These are phyloP conservation scores for Neopipo cinnamomea DNA, from an alignment of 2,113 vertebrate genomes.

Conservation along the genomic window DNA sequence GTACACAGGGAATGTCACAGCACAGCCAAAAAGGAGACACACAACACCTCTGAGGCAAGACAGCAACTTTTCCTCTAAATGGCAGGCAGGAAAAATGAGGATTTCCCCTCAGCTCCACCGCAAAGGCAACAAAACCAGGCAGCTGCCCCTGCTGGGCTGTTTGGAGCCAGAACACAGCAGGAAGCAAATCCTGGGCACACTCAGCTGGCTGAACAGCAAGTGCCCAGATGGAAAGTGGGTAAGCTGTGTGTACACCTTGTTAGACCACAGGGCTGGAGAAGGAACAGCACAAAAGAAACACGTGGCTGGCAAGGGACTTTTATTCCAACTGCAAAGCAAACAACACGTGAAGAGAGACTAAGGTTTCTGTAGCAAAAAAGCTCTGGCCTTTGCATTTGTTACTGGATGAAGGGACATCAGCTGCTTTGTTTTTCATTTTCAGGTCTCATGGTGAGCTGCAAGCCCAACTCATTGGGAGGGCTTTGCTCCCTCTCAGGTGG, in stretches of 20 bases:
- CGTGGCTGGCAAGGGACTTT: neutral
- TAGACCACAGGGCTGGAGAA: neutral
- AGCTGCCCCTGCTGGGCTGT: neutral
- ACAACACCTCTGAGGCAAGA: neutral
- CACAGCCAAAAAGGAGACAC: neutral
- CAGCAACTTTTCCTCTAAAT: neutral
- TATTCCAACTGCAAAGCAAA: neutral
- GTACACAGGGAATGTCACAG: neutral
- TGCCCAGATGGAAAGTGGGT: neutral
- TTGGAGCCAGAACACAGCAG: neutral
- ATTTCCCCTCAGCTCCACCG: neutral
- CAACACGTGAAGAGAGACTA: accelerated
- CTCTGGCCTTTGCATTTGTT: neutral
- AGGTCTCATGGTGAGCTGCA: neutral
- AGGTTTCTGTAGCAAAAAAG: neutral
- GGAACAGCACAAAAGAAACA: neutral
- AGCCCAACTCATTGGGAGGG: neutral
- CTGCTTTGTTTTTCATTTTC: neutral
- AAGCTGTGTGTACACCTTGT: neutral
- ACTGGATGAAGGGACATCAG: neutral
- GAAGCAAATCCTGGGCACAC: neutral
- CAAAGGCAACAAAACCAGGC: neutral
- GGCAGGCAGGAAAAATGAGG: neutral
- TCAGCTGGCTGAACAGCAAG: neutral
- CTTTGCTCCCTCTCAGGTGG: neutral